Evolutionary conservation across 1,140 invertebrate genomes (phyloP).

Genomic region (Lutraria rhynchaena): DNA sequence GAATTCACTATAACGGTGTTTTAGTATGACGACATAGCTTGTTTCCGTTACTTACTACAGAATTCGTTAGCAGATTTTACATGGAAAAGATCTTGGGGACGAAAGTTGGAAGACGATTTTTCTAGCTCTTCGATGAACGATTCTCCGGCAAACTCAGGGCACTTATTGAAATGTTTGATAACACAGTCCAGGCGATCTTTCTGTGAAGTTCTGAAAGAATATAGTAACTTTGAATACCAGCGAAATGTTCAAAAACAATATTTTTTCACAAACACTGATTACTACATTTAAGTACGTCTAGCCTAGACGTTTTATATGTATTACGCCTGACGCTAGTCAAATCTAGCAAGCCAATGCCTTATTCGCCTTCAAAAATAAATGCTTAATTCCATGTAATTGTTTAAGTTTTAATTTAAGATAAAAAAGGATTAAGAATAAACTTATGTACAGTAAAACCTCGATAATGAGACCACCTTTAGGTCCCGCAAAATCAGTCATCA

Average conservation of each 20-base stretch:
- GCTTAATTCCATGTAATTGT: too few species aligned
- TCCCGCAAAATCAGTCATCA: too few species aligned
- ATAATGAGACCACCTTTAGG: too few species aligned
- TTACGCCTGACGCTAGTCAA: too few species aligned
- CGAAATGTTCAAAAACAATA: neutral
- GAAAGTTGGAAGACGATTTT: conserved; percentile 4
- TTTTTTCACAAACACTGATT: neutral
- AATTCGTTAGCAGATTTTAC: conserved; percentile 32
- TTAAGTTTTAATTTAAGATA: too few species aligned
- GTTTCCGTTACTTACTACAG: conserved; percentile 38
- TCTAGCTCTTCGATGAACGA: conserved; percentile 20
- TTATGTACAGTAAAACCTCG: too few species aligned
- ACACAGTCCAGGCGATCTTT: conserved; percentile 24
- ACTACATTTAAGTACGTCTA: neutral
- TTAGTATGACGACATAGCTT: too few species aligned
- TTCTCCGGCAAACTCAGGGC: conserved; percentile 4
- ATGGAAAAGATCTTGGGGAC: conserved; percentile 33
- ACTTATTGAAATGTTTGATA: conserved; percentile 35
- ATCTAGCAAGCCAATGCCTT: too few species aligned
- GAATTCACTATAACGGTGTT: too few species aligned
- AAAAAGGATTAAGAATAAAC: too few species aligned
- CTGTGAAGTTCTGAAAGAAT: conserved; percentile 10
- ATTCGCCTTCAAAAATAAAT: too few species aligned
- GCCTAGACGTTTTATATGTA: too few species aligned
- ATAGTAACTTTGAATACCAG: neutral